phyloP scores from a whole-genome alignment of 2,888 invertebrate genomes.

The Malachius bipustulatus region DNA sequence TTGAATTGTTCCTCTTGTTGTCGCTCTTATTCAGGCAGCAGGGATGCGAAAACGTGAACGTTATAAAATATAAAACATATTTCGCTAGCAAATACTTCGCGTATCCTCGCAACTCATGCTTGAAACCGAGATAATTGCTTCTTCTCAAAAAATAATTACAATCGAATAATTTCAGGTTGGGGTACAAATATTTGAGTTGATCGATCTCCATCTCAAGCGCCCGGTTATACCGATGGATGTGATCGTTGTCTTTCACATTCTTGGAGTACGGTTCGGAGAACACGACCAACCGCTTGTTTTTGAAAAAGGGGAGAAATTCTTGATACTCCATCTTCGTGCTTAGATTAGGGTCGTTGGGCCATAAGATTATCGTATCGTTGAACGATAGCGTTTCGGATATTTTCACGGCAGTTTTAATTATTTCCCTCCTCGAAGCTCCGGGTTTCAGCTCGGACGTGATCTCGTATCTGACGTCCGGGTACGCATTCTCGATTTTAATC shows the following conservation, averaged over 20 bases:
- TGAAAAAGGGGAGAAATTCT: neutral
- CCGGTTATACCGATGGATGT: neutral
- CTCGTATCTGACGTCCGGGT: neutral
- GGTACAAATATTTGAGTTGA: neutral
- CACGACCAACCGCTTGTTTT: neutral
- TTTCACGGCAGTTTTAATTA: neutral
- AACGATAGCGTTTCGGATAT: neutral
- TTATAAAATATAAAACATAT: neutral
- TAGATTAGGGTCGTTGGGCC: neutral
- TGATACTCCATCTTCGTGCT: neutral
- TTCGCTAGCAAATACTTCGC: conserved; percentile 2
- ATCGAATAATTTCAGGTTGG: neutral
- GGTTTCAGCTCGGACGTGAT: neutral
- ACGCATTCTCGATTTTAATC: conserved; percentile 2
- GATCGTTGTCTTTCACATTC: neutral
- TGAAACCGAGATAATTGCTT: conserved; percentile 1
- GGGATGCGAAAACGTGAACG: too few relatives aligned
- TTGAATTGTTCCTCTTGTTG: too few relatives aligned
- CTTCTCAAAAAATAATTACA: conserved; percentile 3
- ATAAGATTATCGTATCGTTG: neutral
- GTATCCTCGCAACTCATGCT: conserved; percentile 1
- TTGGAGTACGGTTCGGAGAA: conserved; percentile 1
- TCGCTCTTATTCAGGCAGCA: too few relatives aligned
- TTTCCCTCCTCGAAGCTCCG: neutral
- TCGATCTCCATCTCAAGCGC: neutral